phyloP scores from a whole-genome alignment of 2,888 invertebrate genomes.

The Strigamia crassipes region DNA sequence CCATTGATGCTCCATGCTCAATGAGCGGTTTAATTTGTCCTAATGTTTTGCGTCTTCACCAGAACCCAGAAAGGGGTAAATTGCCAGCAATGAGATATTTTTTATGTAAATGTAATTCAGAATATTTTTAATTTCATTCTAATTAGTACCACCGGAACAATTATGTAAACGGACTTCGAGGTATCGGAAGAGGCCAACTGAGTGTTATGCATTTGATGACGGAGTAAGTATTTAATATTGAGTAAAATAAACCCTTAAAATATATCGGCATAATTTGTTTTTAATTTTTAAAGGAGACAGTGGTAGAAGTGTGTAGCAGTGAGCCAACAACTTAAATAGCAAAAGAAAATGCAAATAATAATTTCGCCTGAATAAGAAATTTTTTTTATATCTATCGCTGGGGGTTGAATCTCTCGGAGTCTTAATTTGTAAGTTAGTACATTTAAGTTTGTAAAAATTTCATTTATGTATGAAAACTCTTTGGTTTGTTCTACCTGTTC shows the following conservation, averaged over 20 bases:
- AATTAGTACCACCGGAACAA: not conserved
- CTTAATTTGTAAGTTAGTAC: no score
- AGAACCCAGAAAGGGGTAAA: not conserved
- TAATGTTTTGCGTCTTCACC: not conserved
- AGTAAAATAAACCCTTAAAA: not conserved
- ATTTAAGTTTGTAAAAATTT: no score
- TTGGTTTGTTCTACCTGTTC: no score
- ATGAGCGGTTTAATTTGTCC: not conserved
- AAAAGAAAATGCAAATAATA: no score
- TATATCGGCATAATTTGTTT: not conserved
- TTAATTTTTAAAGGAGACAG: not conserved
- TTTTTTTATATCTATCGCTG: no score
- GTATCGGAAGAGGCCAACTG: not conserved
- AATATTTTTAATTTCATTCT: not conserved
- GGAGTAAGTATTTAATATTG: not conserved
- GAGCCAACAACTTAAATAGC: not conserved
- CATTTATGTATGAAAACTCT: no score
- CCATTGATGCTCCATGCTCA: slow-evolving; percentile 1
- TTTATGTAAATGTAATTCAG: not conserved
- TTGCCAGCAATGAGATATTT: not conserved
- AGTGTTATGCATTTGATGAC: not conserved
- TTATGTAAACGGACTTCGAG: not conserved
- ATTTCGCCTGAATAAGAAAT: no score
- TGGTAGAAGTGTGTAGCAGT: not conserved
- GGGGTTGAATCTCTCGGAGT: no score